Evolutionary conservation across 2,113 vertebrate species (phyloP).

Genomic region (Poecilia latipinna): DNA sequence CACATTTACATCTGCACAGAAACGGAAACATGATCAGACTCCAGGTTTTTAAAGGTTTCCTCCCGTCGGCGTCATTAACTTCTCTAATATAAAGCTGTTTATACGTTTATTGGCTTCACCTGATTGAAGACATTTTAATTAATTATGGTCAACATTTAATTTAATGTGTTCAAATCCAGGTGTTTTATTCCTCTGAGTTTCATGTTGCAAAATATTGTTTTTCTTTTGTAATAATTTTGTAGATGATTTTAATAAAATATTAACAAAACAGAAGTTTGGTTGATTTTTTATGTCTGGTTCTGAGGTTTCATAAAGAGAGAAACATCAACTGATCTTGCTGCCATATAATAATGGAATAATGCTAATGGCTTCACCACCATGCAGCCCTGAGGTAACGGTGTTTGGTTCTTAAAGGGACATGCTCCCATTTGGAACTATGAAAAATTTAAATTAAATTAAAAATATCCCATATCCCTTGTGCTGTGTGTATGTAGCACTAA

Average conservation of each 20-base stretch:
- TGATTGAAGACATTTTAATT: conserved; percentile 8
- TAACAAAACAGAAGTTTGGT: conserved; percentile 32
- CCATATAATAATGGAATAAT: too few species aligned
- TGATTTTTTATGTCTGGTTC: too few species aligned
- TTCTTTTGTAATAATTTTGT: conserved; percentile 49
- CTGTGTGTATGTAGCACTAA: too few species aligned
- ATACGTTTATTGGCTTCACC: not conserved
- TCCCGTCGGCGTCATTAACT: conserved; percentile 20
- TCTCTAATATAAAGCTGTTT: not conserved
- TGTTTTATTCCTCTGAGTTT: not conserved
- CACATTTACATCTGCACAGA: conserved; percentile 15
- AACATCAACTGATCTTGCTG: too few species aligned
- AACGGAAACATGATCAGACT: not conserved
- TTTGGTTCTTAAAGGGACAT: too few species aligned
- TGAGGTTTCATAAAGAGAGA: too few species aligned
- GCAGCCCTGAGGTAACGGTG: too few species aligned
- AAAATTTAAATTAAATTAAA: too few species aligned
- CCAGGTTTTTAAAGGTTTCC: conserved; percentile 9
- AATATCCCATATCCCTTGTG: too few species aligned
- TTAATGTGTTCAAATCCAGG: conserved; percentile 7
- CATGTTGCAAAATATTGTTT: not conserved
- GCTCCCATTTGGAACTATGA: too few species aligned
- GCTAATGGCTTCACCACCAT: too few species aligned
- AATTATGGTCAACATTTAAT: conserved; percentile 17
- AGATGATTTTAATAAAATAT: conserved; percentile 63